phyloP scores from a whole-genome alignment of 1,140 invertebrate species.

The Tetramorium alpestre region DNA sequence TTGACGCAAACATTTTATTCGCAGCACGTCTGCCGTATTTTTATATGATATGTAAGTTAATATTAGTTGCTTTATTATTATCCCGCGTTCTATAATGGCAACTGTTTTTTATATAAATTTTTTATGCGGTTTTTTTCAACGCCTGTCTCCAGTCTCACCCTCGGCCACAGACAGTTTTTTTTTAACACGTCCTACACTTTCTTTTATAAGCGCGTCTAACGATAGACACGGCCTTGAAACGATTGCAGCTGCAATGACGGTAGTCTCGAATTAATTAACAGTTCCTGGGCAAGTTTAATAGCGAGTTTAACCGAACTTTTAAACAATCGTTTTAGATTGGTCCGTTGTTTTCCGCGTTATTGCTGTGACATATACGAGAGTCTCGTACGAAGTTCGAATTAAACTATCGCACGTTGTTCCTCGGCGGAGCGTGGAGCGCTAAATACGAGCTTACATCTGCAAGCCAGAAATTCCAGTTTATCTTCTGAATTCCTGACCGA shows the following conservation, averaged over 20 bases:
- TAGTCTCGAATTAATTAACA: slow-evolving; percentile 58
- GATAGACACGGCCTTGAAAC: slow-evolving; percentile 58
- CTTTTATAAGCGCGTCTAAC: slow-evolving; percentile 56
- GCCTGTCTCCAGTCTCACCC: slow-evolving; percentile 56
- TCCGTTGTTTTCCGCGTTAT: slow-evolving; percentile 72
- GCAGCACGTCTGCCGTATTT: slow-evolving; percentile 5
- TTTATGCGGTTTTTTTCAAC: slow-evolving; percentile 47
- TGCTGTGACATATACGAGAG: slow-evolving; percentile 59
- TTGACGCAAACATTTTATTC: slow-evolving; percentile 17
- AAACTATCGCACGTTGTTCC: slow-evolving; percentile 59
- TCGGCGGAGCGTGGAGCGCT: slow-evolving; percentile 37
- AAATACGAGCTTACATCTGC: slow-evolving; percentile 58
- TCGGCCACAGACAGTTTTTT: slow-evolving; percentile 59
- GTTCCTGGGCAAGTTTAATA: slow-evolving; percentile 54
- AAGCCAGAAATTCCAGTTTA: slow-evolving; percentile 60
- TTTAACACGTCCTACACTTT: slow-evolving; percentile 46
- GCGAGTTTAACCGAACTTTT: slow-evolving; percentile 66
- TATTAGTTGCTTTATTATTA: slow-evolving; percentile 60
- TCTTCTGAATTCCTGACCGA: slow-evolving; percentile 56
- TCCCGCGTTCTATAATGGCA: slow-evolving; percentile 48
- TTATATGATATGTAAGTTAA: slow-evolving; percentile 29
- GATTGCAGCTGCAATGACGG: slow-evolving; percentile 41
- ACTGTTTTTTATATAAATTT: slow-evolving; percentile 58
- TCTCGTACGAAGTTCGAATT: slow-evolving; percentile 57
- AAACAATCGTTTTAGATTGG: slow-evolving; percentile 73